These are phyloP conservation scores for Papilio gigon DNA, from an alignment of 2,888 invertebrate genomes.

Conservation along the genomic window DNA sequence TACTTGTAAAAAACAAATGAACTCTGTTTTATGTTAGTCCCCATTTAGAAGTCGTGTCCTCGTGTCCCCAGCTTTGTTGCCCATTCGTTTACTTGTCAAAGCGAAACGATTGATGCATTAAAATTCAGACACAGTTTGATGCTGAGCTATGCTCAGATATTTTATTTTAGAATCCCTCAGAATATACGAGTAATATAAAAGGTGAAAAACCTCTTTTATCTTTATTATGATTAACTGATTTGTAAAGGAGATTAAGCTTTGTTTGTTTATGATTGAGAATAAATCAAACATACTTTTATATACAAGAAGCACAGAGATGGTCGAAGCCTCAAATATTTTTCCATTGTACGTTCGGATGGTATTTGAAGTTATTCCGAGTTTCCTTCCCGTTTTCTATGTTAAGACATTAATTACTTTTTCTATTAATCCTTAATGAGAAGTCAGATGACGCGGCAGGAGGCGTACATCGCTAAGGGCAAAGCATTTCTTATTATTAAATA, in stretches of 20 bases:
- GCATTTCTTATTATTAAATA: slow-evolving; percentile 76
- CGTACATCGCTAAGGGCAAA: slow-evolving; percentile 33
- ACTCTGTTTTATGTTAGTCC: slow-evolving; percentile 16
- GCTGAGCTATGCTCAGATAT: slow-evolving; percentile 6
- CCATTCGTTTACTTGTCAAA: slow-evolving; percentile 18
- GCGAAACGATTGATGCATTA: slow-evolving; percentile 3
- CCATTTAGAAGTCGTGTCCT: slow-evolving; percentile 29
- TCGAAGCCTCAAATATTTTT: no score
- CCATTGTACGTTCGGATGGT: no score
- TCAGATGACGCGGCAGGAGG: slow-evolving; percentile 31
- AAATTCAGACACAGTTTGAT: slow-evolving; percentile 11
- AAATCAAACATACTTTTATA: no score
- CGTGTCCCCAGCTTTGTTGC: slow-evolving; percentile 7
- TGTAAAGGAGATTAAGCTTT: not conserved
- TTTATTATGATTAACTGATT: not conserved
- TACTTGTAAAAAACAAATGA: not conserved
- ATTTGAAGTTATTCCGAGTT: no score
- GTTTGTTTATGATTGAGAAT: not conserved
- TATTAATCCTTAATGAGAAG: slow-evolving; percentile 27
- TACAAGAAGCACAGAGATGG: no score
- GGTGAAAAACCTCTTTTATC: not conserved
- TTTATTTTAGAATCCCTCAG: slow-evolving; percentile 3
- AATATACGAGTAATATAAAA: not conserved
- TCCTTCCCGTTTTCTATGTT: not conserved
- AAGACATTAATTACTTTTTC: slow-evolving; percentile 1